Evolutionary conservation across 53 echinoderm and acorn worm genomes (phyloP), one percentile per base, ranked within the genome.

Genomic region (Stichopus horrens): DNA sequence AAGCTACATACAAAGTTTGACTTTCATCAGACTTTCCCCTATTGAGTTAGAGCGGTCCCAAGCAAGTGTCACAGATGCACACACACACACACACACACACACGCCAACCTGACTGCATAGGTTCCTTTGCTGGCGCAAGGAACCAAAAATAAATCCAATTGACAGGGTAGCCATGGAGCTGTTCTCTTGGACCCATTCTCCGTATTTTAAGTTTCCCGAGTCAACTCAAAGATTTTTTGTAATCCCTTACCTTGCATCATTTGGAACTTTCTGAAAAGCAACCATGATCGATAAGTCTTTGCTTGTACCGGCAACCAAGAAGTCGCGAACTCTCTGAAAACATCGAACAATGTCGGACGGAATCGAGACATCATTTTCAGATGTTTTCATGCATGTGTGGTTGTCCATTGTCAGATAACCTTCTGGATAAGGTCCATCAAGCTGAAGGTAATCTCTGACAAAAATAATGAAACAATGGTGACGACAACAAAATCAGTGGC

Each of bases 201-300:
- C 37, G 37, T 37, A 37, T 37, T 37, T 37, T 37, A 37, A n/a
- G n/a, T 37, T 0, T 37, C 1, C 0, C 37, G 2, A 37, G 37
- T 37, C 37, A 37, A 37, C 37, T 37, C 37, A 1, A 2, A 37
- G 37, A 37, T 37, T 37, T 37, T 71, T 71, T 18, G 19, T 4
- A 71, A 20, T 71, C 18, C 71, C 77, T 66, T 52, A 84, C 84
- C 84, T 84, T 58, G 57, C 14, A 65, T 66, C 11, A 84, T 19
- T 16, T 23, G 63, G 84, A 66, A 84, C 9, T 22, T 59, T 84
- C 65, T 84, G 84, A 66, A 84, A 23, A 8, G 84, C 57, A 10
- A 84, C 52, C 84, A 84, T 84, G 84, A 84, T 84, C 16, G 84
- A 84, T 0, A 84, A 22, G 58, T 84, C 84, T 23, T 84, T 84